Evolutionary conservation across 2,888 invertebrate species (phyloP), one percentile per base, ranked within the genome.

Genomic region (Temnothorax rugatulus): DNA sequence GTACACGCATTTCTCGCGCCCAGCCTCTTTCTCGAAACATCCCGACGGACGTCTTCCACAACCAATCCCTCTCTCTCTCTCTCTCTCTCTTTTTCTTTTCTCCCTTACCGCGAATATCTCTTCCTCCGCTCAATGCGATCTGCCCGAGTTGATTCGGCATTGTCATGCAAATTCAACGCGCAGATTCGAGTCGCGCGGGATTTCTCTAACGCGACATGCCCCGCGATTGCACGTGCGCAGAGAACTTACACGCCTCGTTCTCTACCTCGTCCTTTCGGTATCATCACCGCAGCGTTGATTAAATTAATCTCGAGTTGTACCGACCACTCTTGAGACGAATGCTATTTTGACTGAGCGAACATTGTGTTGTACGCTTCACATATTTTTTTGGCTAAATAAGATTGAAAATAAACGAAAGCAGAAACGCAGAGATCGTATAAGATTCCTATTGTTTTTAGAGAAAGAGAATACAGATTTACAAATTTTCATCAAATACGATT

Each of bases 151-250:
- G 91, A 91, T 92, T 90, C 89, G 87, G 88, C 89, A 92, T 92
- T 92, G 92, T 92, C 88, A 92, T 92, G 92, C 92, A 92, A 92
- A 92, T 92, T 85, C 57, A 71, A 54, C 66, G 73, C 61, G 71
- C 63, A 64, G 83, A 88, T 88, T 84, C 83, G 76, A 84, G 73
- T 66, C 29, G 84, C 75, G 82, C 68, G 52, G 64, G 64, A 86
- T 86, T 75, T 84, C 74, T 83, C 54, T 75, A 61, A 82, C 34
- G 64, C 73, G 64, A 76, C 59, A 68, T 83, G 69, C 57, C 66
- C 61, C 29, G 38, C 47, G 79, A 54, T 54, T 57, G 79, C 44
- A 57, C 69, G 54, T 57, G 77, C 57, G 13, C 34, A 29, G 2
- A 57, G 21, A 29, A 79, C 34, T 34, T 79, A 59, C 69, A 52